Evolutionary conservation across 2,797 vertebrate genomes (phyloP).

Genomic region (Cossypha polioptera): DNA sequence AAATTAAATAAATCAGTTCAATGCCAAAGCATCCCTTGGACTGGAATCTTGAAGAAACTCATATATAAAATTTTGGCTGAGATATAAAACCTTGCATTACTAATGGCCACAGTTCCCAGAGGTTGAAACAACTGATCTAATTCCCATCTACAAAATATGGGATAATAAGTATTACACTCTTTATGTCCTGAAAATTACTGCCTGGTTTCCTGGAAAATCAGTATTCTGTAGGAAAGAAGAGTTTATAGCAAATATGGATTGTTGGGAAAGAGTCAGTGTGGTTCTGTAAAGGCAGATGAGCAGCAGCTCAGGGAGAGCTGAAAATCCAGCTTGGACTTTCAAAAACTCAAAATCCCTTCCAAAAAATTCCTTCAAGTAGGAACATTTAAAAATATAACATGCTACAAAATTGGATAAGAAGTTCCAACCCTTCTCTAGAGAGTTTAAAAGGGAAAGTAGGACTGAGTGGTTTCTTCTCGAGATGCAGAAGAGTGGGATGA

Average conservation of each 20-base stretch:
- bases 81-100: background rate
- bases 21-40: background rate
- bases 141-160: background rate
- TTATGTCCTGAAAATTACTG: background rate
- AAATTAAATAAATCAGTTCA: background rate
- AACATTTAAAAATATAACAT: background rate
- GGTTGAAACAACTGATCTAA: background rate
- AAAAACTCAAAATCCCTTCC: background rate
- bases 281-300: background rate
- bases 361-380: background rate
- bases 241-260: background rate
- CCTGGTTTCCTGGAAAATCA: background rate
- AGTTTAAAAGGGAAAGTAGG: background rate
- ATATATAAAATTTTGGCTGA: background rate
- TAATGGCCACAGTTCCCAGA: background rate
- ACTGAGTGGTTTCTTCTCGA: background rate
- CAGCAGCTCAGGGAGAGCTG: background rate
- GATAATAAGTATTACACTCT: background rate
- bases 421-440: background rate
- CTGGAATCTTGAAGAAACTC: background rate
- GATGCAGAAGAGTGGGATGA: background rate
- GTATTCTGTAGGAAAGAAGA: background rate
- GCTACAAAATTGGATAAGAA: background rate
- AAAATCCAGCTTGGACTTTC: background rate
- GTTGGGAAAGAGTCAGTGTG: fast-evolving